A percentile compares a stretch with the other conserved stretches of the same genome.
Conservation (phyloP, 2,888 invertebrate species). For the Lepidochitona cinerea region DNA sequence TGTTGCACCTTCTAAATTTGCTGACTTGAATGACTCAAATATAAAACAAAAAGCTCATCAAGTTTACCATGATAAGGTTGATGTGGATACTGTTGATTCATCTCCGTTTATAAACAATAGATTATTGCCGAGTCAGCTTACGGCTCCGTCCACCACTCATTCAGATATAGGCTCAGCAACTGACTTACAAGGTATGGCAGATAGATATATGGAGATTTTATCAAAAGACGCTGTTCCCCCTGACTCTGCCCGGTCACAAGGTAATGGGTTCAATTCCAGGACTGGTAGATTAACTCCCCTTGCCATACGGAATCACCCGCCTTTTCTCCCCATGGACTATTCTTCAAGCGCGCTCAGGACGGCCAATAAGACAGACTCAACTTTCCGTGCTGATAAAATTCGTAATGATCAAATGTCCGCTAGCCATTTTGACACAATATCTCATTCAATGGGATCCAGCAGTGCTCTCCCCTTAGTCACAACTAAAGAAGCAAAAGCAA, state of each 20-base stretch:
- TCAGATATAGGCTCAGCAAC: constrained; percentile 29
- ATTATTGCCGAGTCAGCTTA: too few relatives aligned
- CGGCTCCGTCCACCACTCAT: too few relatives aligned
- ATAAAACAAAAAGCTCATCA: too few relatives aligned
- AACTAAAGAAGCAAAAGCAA: constrained; percentile 56
- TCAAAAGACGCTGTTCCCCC: background rate
- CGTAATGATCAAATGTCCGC: too few relatives aligned
- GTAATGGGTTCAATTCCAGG: background rate
- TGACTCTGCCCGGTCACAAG: background rate
- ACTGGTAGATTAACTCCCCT: constrained; percentile 27
- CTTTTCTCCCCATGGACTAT: constrained; percentile 48
- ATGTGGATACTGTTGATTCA: too few relatives aligned
- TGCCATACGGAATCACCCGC: constrained; percentile 40
- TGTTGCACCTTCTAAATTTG: too few relatives aligned
- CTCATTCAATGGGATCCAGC: constrained; percentile 45
- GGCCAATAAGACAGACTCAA: constrained; percentile 46
- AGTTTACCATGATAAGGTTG: too few relatives aligned
- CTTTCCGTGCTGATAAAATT: too few relatives aligned
- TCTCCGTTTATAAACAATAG: too few relatives aligned
- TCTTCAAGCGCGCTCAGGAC: constrained; percentile 47
- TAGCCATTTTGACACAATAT: constrained; percentile 36
- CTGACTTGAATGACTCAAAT: too few relatives aligned
- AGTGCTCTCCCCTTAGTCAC: constrained; percentile 47
- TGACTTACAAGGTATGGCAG: constrained; percentile 34
- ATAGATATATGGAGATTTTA: constrained; percentile 23